A percentile compares a stretch with the other conserved stretches of the same genome.
phyloP scores from a whole-genome alignment of 1,140 invertebrate species.

The Drosophila tani region DNA sequence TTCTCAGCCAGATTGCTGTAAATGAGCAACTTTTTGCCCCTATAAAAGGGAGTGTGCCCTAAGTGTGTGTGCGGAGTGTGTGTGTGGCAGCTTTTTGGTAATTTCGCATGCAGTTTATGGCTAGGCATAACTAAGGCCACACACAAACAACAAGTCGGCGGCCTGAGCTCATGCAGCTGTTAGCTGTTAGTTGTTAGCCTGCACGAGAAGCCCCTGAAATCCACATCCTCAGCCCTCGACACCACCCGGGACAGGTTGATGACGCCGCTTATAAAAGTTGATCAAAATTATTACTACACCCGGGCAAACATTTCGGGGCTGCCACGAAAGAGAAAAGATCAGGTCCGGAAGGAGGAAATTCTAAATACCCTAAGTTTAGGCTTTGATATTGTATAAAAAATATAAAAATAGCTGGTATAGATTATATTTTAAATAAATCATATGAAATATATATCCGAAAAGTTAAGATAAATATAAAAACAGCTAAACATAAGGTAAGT shows the following conservation, averaged over 20 bases:
- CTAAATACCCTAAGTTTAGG: background rate
- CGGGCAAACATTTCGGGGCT: slow-evolving; percentile 50
- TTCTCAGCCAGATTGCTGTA: slow-evolving; percentile 50
- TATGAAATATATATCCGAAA: background rate
- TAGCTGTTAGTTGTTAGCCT: slow-evolving; percentile 33
- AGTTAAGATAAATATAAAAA: background rate
- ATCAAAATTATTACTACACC: slow-evolving; percentile 79
- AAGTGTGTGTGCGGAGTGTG: background rate
- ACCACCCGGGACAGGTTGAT: slow-evolving; percentile 40
- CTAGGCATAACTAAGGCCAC: slow-evolving; percentile 55
- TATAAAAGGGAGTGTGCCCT: slow-evolving; percentile 1
- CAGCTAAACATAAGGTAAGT: background rate
- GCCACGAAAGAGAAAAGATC: background rate
- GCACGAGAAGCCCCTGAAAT: slow-evolving; percentile 28
- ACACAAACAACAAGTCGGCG: slow-evolving; percentile 28
- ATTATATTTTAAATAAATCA: background rate
- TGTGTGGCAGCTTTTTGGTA: slow-evolving; percentile 64
- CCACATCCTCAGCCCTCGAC: background rate
- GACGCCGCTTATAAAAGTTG: slow-evolving; percentile 74
- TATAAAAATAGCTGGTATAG: background rate
- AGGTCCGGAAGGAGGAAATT: too few relatives aligned
- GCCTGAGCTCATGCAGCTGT: slow-evolving; percentile 55
- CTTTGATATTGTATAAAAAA: background rate
- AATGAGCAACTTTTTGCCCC: slow-evolving; percentile 72
- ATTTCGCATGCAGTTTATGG: slow-evolving; percentile 81